Evolutionary conservation across 2,797 vertebrate species (phyloP).

Genomic region (Holocentrus rufus): DNA sequence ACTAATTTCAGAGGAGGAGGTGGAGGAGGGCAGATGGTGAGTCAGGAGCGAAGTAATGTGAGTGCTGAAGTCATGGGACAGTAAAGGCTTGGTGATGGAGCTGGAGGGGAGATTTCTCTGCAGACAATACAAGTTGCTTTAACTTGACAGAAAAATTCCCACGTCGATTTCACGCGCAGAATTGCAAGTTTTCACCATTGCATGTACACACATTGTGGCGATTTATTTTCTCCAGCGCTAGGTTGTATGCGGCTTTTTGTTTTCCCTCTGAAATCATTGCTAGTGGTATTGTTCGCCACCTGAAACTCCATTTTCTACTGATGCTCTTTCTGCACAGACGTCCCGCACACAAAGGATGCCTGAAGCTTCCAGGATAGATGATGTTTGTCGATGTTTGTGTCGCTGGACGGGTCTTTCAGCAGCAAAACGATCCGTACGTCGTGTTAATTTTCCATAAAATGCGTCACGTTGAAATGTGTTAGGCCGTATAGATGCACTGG

Average conservation of each 20-base stretch:
- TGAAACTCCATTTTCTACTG: constrained; percentile 57
- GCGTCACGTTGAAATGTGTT: neutral
- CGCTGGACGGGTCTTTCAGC: constrained; percentile 9
- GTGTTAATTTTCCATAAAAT: neutral
- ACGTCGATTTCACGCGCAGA: neutral
- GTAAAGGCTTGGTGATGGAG: constrained; percentile 23
- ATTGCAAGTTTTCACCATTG: neutral
- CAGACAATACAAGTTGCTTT: constrained; percentile 72
- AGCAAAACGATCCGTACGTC: constrained; percentile 17
- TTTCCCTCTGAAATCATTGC: constrained; percentile 9
- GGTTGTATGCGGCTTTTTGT: neutral
- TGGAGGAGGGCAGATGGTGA: constrained; percentile 50
- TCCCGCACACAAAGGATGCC: constrained; percentile 72
- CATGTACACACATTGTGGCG: neutral
- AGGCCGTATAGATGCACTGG: neutral
- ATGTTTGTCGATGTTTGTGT: constrained; percentile 18
- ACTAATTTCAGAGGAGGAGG: constrained; percentile 60
- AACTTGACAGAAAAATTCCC: constrained; percentile 49
- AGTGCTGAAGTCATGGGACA: constrained; percentile 1
- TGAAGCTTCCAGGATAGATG: constrained; percentile 41
- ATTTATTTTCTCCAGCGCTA: neutral
- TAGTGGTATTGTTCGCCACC: constrained; percentile 18
- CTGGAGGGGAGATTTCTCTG: constrained; percentile 32
- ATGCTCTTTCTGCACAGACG: constrained; percentile 50
- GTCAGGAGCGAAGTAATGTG: constrained; percentile 55